phyloP scores from a whole-genome alignment of 2,888 invertebrate species.

The Lasioglossum figueresi region DNA sequence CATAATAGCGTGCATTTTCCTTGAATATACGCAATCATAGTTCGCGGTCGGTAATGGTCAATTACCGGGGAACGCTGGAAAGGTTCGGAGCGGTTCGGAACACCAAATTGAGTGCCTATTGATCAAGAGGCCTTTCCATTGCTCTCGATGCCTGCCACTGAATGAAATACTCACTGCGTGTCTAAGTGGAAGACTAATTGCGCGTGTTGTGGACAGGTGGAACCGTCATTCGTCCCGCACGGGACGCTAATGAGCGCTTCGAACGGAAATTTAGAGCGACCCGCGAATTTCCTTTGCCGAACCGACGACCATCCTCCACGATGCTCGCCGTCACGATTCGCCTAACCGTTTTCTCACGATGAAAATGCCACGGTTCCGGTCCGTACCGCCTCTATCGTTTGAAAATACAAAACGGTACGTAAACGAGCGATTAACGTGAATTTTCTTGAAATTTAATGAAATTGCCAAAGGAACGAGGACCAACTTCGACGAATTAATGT shows the following conservation, averaged over 20 bases:
- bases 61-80: constrained; percentile 59
- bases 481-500: no score
- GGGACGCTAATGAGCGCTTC: constrained; percentile 60
- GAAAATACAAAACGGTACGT: no score
- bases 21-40: constrained; percentile 66
- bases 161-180: constrained; percentile 67
- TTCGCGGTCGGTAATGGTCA: constrained; percentile 58
- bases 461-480: no score
- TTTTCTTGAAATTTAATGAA: no score
- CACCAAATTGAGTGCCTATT: constrained; percentile 77
- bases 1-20: constrained; percentile 67
- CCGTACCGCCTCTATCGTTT: no score
- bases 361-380: constrained; percentile 13
- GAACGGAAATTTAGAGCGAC: constrained; percentile 50
- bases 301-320: background rate
- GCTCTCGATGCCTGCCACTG: constrained; percentile 58
- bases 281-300: constrained; percentile 28
- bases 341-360: constrained; percentile 36
- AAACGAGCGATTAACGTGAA: no score
- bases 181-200: constrained; percentile 74
- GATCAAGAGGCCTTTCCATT: constrained; percentile 77
- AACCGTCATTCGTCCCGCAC: constrained; percentile 68
- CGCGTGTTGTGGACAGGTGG: constrained; percentile 69
- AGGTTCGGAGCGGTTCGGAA: constrained; percentile 52
- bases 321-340: background rate